phyloP scores from a whole-genome alignment of 2,797 vertebrate species.

The Mallotus villosus region DNA sequence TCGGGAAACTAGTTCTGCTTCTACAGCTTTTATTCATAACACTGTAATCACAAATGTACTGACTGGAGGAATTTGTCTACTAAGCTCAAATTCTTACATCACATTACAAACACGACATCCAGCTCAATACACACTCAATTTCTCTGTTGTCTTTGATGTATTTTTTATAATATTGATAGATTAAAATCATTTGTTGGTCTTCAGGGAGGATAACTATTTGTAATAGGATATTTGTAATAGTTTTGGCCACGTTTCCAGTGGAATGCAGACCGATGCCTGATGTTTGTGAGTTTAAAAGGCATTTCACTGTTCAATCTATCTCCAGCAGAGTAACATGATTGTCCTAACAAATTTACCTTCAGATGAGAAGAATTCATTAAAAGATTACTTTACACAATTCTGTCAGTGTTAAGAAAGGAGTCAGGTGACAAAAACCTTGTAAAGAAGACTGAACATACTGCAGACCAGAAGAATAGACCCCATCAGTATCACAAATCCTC shows the following conservation, averaged over 20 bases:
- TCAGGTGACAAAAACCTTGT: background rate
- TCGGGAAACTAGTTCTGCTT: conserved; percentile 33
- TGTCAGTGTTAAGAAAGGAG: too few relatives aligned
- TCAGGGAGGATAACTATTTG: too few relatives aligned
- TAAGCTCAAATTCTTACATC: too few relatives aligned
- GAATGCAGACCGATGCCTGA: too few relatives aligned
- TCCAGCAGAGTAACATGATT: conserved; percentile 13
- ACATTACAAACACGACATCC: too few relatives aligned
- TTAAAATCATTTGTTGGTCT: too few relatives aligned
- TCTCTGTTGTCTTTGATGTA: too few relatives aligned
- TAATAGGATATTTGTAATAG: too few relatives aligned
- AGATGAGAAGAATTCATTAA: conserved; percentile 20
- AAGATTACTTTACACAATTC: background rate
- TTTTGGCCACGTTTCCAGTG: too few relatives aligned
- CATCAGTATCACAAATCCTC: background rate
- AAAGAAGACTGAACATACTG: background rate
- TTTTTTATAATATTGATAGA: too few relatives aligned
- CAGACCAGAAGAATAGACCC: background rate
- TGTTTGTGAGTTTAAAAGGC: background rate
- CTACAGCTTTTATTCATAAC: conserved; percentile 38
- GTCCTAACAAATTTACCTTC: conserved; percentile 8
- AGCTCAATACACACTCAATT: too few relatives aligned
- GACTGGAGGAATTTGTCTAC: conserved; percentile 45
- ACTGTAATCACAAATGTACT: conserved; percentile 35
- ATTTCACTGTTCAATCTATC: conserved; percentile 17